phyloP scores from a whole-genome alignment of 2,113 vertebrate genomes.

The Solenodon paradoxus region DNA sequence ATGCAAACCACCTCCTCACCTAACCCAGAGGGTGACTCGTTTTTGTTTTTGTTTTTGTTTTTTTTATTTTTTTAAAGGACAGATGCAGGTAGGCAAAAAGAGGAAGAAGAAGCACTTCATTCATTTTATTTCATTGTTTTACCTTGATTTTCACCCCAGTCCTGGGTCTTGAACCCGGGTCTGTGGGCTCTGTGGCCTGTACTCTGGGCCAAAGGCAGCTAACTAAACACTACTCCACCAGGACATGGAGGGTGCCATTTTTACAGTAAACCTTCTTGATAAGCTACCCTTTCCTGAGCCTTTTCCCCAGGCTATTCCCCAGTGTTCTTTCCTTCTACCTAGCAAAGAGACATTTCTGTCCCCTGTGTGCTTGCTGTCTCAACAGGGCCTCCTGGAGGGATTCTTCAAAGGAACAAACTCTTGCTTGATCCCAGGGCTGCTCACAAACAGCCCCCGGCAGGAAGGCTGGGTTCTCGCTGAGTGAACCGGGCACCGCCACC shows the following conservation, averaged over 20 bases:
- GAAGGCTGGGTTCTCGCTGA: not conserved
- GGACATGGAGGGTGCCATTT: not conserved
- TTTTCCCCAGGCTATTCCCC: not conserved
- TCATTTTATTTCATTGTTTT: too few species aligned
- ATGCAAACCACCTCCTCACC: not conserved
- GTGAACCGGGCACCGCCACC: not conserved
- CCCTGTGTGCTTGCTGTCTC: not conserved
- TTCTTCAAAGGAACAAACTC: conserved; percentile 23
- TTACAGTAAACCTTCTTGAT: not conserved
- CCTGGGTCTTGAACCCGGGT: too few species aligned
- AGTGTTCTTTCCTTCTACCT: not conserved
- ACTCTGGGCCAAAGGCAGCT: too few species aligned
- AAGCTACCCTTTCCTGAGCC: not conserved
- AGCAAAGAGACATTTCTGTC: not conserved
- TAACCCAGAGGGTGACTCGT: not conserved
- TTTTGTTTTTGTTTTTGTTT: too few species aligned
- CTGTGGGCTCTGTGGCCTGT: too few species aligned
- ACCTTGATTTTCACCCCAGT: too few species aligned
- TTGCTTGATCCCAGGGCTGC: not conserved
- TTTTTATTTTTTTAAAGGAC: too few species aligned
- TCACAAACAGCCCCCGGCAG: not conserved
- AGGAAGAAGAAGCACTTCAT: too few species aligned
- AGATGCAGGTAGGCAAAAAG: too few species aligned
- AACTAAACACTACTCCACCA: too few species aligned
- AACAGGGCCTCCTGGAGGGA: not conserved